These are phyloP conservation scores for Rhagonycha lutea DNA, from an alignment of 2,888 invertebrate species.

Conservation along the genomic window DNA sequence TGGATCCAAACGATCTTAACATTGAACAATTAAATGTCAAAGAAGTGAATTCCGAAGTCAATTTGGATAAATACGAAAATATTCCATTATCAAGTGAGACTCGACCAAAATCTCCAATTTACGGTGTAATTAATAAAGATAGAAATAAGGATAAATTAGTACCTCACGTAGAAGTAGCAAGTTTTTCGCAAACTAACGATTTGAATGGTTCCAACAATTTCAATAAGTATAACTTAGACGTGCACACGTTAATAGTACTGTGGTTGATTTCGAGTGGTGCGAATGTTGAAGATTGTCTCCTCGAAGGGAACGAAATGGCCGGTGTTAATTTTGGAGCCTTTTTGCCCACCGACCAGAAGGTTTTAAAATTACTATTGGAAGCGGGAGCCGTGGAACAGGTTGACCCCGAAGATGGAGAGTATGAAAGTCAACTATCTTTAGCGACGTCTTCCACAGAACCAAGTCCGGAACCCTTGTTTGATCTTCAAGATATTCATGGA, in stretches of 20 bases:
- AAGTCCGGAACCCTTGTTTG: constrained; percentile 58
- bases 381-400: constrained; percentile 68
- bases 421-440: constrained; percentile 54
- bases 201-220: constrained; percentile 15
- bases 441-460: constrained; percentile 53
- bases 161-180: constrained; percentile 26
- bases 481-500: constrained; percentile 73
- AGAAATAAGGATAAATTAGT: constrained; percentile 21
- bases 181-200: constrained; percentile 22
- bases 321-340: constrained; percentile 61
- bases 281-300: constrained; percentile 63
- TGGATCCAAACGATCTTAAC: constrained; percentile 42
- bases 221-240: constrained; percentile 54
- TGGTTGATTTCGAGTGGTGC: constrained; percentile 77
- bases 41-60: constrained; percentile 37
- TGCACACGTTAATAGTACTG: constrained; percentile 71
- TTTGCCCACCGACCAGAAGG: constrained; percentile 71
- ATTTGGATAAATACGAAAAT: constrained; percentile 33
- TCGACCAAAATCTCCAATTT: constrained; percentile 42
- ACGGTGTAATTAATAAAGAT: constrained; percentile 49
- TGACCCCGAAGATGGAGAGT: constrained; percentile 54
- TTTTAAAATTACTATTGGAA: constrained; percentile 73
- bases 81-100: constrained; percentile 44
- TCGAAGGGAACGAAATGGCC: constrained; percentile 54
- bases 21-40: constrained; percentile 40